Evolutionary conservation across 2,888 invertebrate genomes (phyloP).

Genomic region (Aelia acuminata): DNA sequence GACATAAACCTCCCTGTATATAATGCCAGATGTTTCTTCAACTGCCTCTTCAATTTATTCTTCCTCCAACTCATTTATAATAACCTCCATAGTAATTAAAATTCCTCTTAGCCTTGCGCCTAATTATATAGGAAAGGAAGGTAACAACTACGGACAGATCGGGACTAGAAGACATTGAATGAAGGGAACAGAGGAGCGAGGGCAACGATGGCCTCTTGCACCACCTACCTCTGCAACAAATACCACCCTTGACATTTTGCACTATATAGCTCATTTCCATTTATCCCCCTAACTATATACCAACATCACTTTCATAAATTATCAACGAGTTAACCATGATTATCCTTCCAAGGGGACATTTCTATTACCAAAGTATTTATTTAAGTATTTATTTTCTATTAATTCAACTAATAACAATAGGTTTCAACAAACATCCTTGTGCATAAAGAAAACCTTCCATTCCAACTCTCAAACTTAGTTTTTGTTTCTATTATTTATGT

Average conservation of each 20-base stretch:
- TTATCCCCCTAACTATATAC: constrained; percentile 40
- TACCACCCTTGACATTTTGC: constrained; percentile 55
- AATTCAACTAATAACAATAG: too few species aligned
- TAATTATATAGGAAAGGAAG: not conserved
- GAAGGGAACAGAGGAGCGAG: not conserved
- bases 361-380: not conserved
- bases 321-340: not conserved
- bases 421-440: too few species aligned
- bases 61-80: not conserved
- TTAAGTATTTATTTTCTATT: too few species aligned
- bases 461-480: too few species aligned
- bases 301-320: constrained; percentile 7
- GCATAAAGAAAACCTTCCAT: too few species aligned
- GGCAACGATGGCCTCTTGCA: constrained; percentile 4
- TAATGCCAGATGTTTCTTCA: not conserved
- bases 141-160: not conserved
- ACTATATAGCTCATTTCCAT: constrained; percentile 52
- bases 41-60: not conserved
- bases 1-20: not conserved
- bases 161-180: constrained; percentile 7
- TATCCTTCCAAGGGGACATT: not conserved
- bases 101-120: not conserved
- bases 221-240: constrained; percentile 45
- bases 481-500: too few species aligned
- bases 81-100: not conserved